Evolutionary conservation across 2,888 invertebrate genomes (phyloP), one percentile per base, ranked within the genome.

Genomic region (Leucophenga maculata): DNA sequence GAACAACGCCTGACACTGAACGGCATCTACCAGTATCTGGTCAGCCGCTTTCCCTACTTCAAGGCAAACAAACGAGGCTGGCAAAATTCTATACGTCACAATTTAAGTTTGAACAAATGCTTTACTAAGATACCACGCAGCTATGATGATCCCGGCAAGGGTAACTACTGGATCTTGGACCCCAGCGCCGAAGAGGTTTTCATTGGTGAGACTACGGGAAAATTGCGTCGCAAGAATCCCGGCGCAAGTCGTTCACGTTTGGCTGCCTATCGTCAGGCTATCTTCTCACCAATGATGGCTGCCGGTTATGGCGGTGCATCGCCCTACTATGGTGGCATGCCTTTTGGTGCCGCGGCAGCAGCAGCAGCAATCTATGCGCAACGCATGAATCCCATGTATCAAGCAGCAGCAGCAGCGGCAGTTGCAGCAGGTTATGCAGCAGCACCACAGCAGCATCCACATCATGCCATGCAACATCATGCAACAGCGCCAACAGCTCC

Each of bases 131-230:
- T 97, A 50, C 96, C 97, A 0, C 91, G 99, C 64, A 97, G 97
- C 86, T 99, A 98, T 90, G 98, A 99, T 90, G 99, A 99, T 87
- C 99, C 99, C 0, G 99, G 99, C 31, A 99, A 99, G 88, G 99
- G 99, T 1, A 99, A 99, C 90, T 99, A 99, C 90, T 99, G 99
- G 99, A 98, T 98, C 95, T 88, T 99, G 87, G 99, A 99, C 87
- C 96, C 97, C 26, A 95, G 95, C n/a, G 95, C 96, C 68, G 98
- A 99, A 84, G 99, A 99, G 84, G 98, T 99, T 14, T 98, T 98
- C 88, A 99, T 99, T 85, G 98, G 99, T 0, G 97, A 97, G 1
- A 97, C 97, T 0, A 99, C 98, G 0, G 99, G 99, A 1, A 99
- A 99, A 89, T 90, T 99, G 70, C 91, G 98, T 6, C 89, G 99